Evolutionary conservation across 2,888 invertebrate species (phyloP), one percentile per base, ranked within the genome.

Genomic region (Catocala fraxini): DNA sequence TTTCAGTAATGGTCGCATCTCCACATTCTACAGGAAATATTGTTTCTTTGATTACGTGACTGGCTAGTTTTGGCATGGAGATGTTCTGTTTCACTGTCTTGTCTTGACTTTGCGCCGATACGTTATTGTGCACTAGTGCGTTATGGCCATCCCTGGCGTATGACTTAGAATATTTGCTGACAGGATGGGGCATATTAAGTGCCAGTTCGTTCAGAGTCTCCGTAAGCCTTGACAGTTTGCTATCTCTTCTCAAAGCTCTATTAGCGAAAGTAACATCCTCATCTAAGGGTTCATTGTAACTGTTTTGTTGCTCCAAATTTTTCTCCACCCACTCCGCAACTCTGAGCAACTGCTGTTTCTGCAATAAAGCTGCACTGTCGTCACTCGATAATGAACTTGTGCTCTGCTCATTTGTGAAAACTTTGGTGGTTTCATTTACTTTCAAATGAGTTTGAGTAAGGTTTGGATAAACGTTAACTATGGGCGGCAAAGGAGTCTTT

Each of bases 321-420:
- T 95, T 96, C 83, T 96, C 96, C 15, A 97, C 96, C 97, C 97
- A 97, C 77, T 97, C 97, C 0, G 97, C 97, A 10, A 97, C 97
- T 73, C 96, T 92, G 15, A 96, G 95, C 68, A 96, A 81, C 66
- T 96, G 96, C 67, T 96, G 96, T 33, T 96, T 95, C 58, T 96
- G 94, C 59, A 96, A 75, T 70, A 95, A 76, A 1, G 95, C 95
- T 42, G 94, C 94, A 68, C 94, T 94, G 58, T 95, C 94, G 56
- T 95, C 94, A 65, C 94, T 94, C 1, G 94, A 95, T 45, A 95
- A 75, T 0, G 94, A 95, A 71, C 94, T 95, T 1, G 94, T 94
- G 65, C 94, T 94, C 68, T 93, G 94, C 61, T 94, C 94, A 63
- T 93, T 93, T 1, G 91, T 93, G 69, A 93, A 93, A 4, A 89